Evolutionary conservation across 2,797 vertebrate genomes (phyloP).

Genomic region (Sitta carolinensis): DNA sequence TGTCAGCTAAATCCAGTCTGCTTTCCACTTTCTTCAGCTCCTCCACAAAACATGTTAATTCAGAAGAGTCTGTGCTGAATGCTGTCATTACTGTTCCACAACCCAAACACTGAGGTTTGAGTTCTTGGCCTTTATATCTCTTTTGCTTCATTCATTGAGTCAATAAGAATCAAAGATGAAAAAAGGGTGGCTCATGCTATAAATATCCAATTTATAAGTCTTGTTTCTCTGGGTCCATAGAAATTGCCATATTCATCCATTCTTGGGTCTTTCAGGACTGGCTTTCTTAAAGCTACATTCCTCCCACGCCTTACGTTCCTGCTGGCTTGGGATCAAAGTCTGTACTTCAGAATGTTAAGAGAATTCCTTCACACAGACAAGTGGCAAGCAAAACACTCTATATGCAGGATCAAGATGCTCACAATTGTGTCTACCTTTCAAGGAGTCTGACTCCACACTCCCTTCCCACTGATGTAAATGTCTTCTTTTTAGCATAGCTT

Average conservation of each 20-base stretch:
- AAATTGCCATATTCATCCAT: background rate
- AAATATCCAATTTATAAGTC: background rate
- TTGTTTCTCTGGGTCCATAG: background rate
- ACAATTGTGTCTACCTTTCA: background rate
- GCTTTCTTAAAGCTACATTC: background rate
- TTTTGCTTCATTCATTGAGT: background rate
- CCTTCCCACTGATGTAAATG: background rate
- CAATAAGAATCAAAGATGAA: background rate
- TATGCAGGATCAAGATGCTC: background rate
- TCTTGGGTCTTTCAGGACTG: background rate
- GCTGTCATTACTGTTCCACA: background rate
- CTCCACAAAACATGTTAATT: rapidly evolving
- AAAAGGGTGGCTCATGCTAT: background rate
- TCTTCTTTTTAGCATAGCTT: background rate
- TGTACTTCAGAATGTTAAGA: background rate
- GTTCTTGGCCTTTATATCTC: background rate
- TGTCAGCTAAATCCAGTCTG: background rate
- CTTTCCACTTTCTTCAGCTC: background rate
- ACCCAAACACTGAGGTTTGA: background rate
- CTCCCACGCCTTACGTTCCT: background rate
- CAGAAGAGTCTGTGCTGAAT: background rate
- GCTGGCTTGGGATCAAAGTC: background rate
- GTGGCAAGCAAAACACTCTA: background rate
- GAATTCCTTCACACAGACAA: background rate
- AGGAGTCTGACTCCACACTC: background rate